phyloP scores from a whole-genome alignment of 2,888 invertebrate species.

The Melanostoma mellinum region DNA sequence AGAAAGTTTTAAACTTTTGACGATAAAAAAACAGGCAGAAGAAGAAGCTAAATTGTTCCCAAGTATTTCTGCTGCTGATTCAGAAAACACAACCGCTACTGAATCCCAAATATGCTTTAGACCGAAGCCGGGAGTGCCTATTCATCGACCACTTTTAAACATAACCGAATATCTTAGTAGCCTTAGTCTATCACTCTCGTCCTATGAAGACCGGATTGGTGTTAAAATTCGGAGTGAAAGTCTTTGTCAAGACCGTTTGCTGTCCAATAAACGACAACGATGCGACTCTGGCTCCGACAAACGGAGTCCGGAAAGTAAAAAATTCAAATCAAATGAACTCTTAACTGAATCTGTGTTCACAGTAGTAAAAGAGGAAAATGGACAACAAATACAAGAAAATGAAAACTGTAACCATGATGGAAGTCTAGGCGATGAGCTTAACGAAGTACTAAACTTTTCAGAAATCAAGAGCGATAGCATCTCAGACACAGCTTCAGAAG shows the following conservation, averaged over 20 bases:
- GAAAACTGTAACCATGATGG: slow-evolving; percentile 61
- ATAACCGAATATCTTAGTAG: slow-evolving; percentile 90
- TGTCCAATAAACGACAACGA: slow-evolving; percentile 82
- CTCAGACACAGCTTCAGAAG: slow-evolving; percentile 37
- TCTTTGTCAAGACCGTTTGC: slow-evolving; percentile 77
- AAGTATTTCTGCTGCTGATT: slow-evolving; percentile 36
- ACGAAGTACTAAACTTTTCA: slow-evolving; percentile 44
- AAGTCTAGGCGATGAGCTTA: slow-evolving; percentile 54
- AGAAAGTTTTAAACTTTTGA: not conserved
- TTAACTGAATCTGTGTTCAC: slow-evolving; percentile 45
- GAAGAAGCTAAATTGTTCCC: slow-evolving; percentile 75
- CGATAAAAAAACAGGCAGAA: slow-evolving; percentile 67
- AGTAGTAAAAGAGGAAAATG: slow-evolving; percentile 36
- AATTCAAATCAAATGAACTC: slow-evolving; percentile 79
- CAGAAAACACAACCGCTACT: slow-evolving; percentile 45
- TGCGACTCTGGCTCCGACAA: slow-evolving; percentile 85
- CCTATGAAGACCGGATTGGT: slow-evolving; percentile 89
- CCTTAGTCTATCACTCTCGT: slow-evolving; percentile 89
- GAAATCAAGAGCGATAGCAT: slow-evolving; percentile 44
- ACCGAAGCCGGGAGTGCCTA: slow-evolving; percentile 85
- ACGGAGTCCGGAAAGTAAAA: slow-evolving; percentile 82
- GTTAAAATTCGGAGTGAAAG: slow-evolving; percentile 83
- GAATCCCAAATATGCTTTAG: slow-evolving; percentile 81
- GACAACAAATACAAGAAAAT: slow-evolving; percentile 41
- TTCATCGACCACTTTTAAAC: slow-evolving; percentile 88